These are phyloP conservation scores for Montipora capitata DNA, from an alignment of 92 coral and sea anemone genomes.

Conservation along the genomic window DNA sequence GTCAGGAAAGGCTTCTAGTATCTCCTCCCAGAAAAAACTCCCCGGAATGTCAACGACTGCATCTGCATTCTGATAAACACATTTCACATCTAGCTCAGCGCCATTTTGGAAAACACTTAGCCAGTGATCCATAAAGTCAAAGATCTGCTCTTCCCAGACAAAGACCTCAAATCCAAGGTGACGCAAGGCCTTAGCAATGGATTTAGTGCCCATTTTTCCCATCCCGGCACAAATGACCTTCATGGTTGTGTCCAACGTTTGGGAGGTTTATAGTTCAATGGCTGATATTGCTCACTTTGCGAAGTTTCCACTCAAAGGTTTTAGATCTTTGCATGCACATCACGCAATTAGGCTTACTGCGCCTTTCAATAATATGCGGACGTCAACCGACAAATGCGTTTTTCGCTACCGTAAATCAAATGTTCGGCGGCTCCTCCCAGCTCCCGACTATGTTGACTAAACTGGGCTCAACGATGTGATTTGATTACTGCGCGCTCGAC, in stretches of 20 bases:
- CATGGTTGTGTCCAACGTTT: neutral
- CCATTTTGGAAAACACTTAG: constrained; percentile 44
- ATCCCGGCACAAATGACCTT: constrained; percentile 33
- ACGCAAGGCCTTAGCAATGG: constrained; percentile 39
- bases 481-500: no score
- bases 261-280: no score
- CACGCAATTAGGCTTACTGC: no score
- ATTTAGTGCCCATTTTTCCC: constrained; percentile 45
- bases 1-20: constrained; percentile 73
- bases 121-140: constrained; percentile 65
- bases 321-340: no score
- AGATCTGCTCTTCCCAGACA: constrained; percentile 59
- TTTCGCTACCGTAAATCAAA: no score
- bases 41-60: constrained; percentile 60
- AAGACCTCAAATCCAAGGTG: constrained; percentile 44
- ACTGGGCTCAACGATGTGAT: no score
- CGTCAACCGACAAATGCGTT: no score
- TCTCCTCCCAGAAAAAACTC: constrained; percentile 60
- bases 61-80: constrained; percentile 66
- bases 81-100: constrained; percentile 52
- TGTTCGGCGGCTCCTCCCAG: no score
- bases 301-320: no score
- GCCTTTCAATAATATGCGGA: no score
- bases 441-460: no score
- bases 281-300: no score